Evolutionary conservation across 2,113 vertebrate genomes (phyloP), one percentile per base, ranked within the genome.

Genomic region (Chamaea fasciata): DNA sequence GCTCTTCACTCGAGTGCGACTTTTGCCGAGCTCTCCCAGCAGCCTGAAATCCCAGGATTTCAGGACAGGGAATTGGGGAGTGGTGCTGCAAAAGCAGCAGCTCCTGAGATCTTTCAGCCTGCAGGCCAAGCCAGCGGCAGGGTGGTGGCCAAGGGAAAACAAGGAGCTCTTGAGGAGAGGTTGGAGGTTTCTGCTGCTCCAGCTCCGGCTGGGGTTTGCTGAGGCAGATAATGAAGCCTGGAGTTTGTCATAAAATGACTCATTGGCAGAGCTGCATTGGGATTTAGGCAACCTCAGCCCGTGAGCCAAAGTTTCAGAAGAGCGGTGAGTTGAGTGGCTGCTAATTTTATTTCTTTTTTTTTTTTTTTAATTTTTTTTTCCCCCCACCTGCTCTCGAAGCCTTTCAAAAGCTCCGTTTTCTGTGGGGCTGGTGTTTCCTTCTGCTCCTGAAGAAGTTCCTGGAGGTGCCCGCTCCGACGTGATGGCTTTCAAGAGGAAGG

Each of bases 181-280:
- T 42, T 77, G 80, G 9, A 47, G 62, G 46, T 75, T 95, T 69
- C 74, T 74, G 7, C 60, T 18, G 74, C 85, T 89, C 55, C n/a
- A 3, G n/a, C 87, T 70, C 90, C 0, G 46, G 39, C 94, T 92
- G 92, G 83, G 81, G 28, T 82, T 95, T 92, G 95, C 77, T 71
- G 96, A 94, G 93, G 96, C 95, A 91, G 90, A 82, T 92, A 91
- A 95, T 91, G 93, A 92, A 92, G 84, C 87, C 95, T 91, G 92
- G 93, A 87, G 87, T 91, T 93, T 87, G 96, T 91, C 93, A 82
- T 41, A 39, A 87, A 92, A 42, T 94, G 96, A 96, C 69, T 96
- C 93, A 94, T 41, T 94, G 87, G 78, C 96, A 96, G 84, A 70
- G 78, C 93, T 87, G 95, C 22, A 0, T 1, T 68, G 92, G 87